Evolutionary conservation across 2,113 vertebrate species (phyloP).

Genomic region (Phocoena phocoena): DNA sequence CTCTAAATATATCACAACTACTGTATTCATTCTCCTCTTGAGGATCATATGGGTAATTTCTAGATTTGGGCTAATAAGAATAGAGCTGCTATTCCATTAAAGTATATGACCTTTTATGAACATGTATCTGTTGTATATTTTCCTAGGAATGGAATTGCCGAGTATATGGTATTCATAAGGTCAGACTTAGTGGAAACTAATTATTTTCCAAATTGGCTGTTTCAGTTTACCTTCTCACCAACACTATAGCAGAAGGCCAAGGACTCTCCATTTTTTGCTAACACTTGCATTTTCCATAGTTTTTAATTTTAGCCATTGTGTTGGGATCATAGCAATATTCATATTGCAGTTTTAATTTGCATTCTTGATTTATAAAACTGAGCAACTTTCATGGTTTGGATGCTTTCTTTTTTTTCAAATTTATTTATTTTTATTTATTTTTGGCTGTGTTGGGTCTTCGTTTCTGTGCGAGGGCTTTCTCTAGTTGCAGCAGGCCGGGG

Average conservation of each 20-base stretch:
- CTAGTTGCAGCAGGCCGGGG: too few relatives aligned
- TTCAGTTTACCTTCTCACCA: neutral
- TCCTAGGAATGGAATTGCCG: neutral
- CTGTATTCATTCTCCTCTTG: neutral
- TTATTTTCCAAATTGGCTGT: neutral
- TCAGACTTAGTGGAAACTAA: neutral
- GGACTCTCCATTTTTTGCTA: neutral
- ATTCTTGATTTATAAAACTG: neutral
- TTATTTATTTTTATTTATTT: too few relatives aligned
- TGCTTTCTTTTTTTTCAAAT: neutral
- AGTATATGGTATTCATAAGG: neutral
- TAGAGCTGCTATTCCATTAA: neutral
- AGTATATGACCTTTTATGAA: neutral
- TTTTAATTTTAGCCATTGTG: neutral
- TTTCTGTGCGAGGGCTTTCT: too few relatives aligned
- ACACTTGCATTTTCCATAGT: neutral
- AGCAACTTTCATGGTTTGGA: neutral
- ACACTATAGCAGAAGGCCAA: neutral
- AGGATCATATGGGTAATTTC: neutral
- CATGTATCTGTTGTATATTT: neutral
- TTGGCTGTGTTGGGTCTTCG: too few relatives aligned
- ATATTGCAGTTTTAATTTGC: neutral
- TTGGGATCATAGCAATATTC: neutral
- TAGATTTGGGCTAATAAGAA: neutral
- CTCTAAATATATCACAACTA: neutral